These are phyloP conservation scores for Rhagonycha fulva DNA, from an alignment of 2,888 invertebrate species.

Conservation along the genomic window DNA sequence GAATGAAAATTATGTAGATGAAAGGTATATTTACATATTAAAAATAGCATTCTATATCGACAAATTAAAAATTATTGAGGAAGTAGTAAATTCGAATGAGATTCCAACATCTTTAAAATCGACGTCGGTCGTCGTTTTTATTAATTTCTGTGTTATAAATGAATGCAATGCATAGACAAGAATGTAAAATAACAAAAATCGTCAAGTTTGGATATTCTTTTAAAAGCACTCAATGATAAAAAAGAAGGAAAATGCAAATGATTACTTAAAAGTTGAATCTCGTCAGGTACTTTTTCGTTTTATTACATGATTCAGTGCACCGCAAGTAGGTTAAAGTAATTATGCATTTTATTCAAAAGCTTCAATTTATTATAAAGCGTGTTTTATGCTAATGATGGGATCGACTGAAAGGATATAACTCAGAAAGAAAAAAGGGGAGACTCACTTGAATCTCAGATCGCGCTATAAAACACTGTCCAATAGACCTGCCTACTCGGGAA, in stretches of 20 bases:
- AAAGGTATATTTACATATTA: slow-evolving; percentile 44
- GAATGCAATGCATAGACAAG: slow-evolving; percentile 22
- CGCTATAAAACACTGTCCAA: slow-evolving; percentile 45
- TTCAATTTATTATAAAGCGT: slow-evolving; percentile 51
- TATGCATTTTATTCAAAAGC: slow-evolving; percentile 51
- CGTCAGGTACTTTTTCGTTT: slow-evolving; percentile 49
- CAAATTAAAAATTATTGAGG: slow-evolving; percentile 30
- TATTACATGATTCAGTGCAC: slow-evolving; percentile 44
- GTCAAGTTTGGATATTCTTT: slow-evolving; percentile 24
- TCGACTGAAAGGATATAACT: slow-evolving; percentile 48
- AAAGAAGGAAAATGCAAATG: slow-evolving; percentile 44
- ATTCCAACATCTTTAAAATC: slow-evolving; percentile 25
- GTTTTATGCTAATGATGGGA: slow-evolving; percentile 48
- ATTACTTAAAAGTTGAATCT: slow-evolving; percentile 42
- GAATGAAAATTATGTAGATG: slow-evolving; percentile 35
- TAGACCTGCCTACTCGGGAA: slow-evolving; percentile 38
- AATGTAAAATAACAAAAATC: slow-evolving; percentile 9
- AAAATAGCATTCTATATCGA: slow-evolving; percentile 33
- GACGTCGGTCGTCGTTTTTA: slow-evolving; percentile 29
- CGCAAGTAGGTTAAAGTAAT: slow-evolving; percentile 52
- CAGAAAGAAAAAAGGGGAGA: slow-evolving; percentile 36
- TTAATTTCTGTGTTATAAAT: slow-evolving; percentile 35
- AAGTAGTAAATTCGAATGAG: slow-evolving; percentile 33
- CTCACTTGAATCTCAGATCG: slow-evolving; percentile 43
- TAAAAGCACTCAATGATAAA: slow-evolving; percentile 23